Conservation (phyloP, 2,888 invertebrate species). For the Cordilura impudica region DNA sequence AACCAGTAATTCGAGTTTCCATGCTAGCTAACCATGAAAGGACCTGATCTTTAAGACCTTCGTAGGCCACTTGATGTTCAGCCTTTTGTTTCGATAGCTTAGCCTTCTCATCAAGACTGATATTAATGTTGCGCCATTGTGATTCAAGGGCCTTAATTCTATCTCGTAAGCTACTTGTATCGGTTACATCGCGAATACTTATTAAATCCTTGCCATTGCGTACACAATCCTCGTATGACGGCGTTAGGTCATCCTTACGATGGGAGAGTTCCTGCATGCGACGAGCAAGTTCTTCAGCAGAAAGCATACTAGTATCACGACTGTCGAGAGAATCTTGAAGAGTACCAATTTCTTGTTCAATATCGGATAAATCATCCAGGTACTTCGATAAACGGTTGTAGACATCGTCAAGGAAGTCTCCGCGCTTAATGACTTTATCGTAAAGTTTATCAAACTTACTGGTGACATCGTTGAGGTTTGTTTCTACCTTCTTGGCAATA, state of each 20-base stretch:
- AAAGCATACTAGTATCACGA: slow-evolving; percentile 83
- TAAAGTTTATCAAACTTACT: slow-evolving; percentile 90
- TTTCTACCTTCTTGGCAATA: slow-evolving; percentile 93
- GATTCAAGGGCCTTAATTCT: slow-evolving; percentile 91
- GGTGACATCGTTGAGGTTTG: slow-evolving; percentile 92
- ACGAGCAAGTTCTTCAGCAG: slow-evolving; percentile 82
- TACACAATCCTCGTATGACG: slow-evolving; percentile 87
- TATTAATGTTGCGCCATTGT: slow-evolving; percentile 92
- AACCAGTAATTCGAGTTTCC: slow-evolving; percentile 86
- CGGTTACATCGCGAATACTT: slow-evolving; percentile 91
- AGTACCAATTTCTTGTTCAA: slow-evolving; percentile 85
- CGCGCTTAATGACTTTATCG: slow-evolving; percentile 87
- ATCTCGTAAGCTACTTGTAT: slow-evolving; percentile 89
- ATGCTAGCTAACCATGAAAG: slow-evolving; percentile 90
- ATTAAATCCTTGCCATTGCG: slow-evolving; percentile 89
- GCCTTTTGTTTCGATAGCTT: slow-evolving; percentile 89
- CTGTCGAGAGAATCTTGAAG: slow-evolving; percentile 87
- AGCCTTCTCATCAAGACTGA: slow-evolving; percentile 89
- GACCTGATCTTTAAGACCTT: slow-evolving; percentile 87
- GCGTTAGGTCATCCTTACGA: slow-evolving; percentile 81
- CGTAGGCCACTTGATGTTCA: slow-evolving; percentile 92
- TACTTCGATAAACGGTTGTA: slow-evolving; percentile 84
- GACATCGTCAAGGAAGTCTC: slow-evolving; percentile 90
- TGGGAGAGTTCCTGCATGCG: slow-evolving; percentile 79
- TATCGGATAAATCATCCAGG: slow-evolving; percentile 82